Evolutionary conservation across 2,888 invertebrate species (phyloP), one percentile per base, ranked within the genome.

Genomic region (Argyresthia goedartella): DNA sequence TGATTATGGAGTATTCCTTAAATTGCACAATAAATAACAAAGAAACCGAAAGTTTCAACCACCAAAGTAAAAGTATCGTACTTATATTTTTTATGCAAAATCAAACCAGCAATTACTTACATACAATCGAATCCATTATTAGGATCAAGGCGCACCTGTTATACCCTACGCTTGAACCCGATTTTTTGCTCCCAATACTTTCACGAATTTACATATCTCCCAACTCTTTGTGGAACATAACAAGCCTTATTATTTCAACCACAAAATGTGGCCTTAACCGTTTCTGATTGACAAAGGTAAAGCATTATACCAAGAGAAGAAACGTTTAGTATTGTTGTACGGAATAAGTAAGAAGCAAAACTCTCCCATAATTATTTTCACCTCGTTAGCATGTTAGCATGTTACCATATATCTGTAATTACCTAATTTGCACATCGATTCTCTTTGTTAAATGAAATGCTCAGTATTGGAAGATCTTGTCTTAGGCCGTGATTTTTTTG

Each of bases 241-340:
- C 79, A 67, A 82, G 76, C 73, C 72, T 74, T 76, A 81, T 85
- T 84, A 84, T 79, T 76, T 79, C 68, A 69, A 81, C 82, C 84
- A 78, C 82, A 82, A 78, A 80, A 74, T 71, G 65, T 73, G 65
- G 69, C 73, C 68, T 71, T 72, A 76, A 71, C 71, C 68, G 67
- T 67, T 71, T 69, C 65, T 76, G 81, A 81, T 80, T 82, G 82
- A 82, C 80, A 80, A 78, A 71, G 67, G 73, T 60, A 67, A 62
- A 62, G 59, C 60, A 60, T 49, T 36, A 63, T 70, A 63, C 74
- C 71, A 73, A 74, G 70, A 71, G 72, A 71, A 65, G 65, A 71
- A 70, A 72, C 69, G 63, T 60, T 60, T 36, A 50, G 50, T 42
- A 42, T 50, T 50, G 41, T 42, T 2, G 25, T 63, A 69, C 71